Evolutionary conservation across 2,797 vertebrate species (phyloP).

Genomic region (Phalloptychus januarius): DNA sequence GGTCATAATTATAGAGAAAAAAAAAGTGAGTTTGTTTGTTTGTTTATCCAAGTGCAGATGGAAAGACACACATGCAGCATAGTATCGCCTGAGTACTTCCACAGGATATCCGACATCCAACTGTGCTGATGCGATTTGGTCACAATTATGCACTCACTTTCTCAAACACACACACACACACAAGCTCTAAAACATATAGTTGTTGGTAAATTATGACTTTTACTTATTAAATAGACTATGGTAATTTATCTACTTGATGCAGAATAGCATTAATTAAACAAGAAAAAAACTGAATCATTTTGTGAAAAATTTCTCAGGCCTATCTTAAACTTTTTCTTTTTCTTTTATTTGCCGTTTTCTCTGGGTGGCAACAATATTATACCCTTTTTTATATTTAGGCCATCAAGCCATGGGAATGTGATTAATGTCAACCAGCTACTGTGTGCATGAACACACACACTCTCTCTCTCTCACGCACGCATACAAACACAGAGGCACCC

Average conservation of each 20-base stretch:
- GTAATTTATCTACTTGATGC: not conserved
- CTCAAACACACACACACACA: not conserved
- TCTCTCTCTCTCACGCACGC: conserved; percentile 16
- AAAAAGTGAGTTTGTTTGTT: not conserved
- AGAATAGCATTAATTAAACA: not conserved
- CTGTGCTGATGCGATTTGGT: conserved; percentile 54
- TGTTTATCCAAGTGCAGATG: not conserved
- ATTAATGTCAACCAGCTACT: conserved; percentile 72
- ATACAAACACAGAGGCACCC: conserved; percentile 36
- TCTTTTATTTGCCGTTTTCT: conserved; percentile 49
- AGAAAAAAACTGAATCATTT: not conserved
- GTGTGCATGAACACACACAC: conserved; percentile 29
- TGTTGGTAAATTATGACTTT: not conserved
- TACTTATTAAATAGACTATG: not conserved
- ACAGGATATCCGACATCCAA: conserved; percentile 37
- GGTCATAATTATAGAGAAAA: not conserved
- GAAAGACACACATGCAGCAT: not conserved
- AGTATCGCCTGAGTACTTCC: conserved; percentile 36
- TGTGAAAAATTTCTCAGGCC: not conserved
- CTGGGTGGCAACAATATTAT: conserved; percentile 68
- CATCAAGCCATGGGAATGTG: conserved; percentile 79
- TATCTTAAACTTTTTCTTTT: conserved; percentile 18
- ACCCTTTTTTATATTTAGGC: conserved; percentile 74
- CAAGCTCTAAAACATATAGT: not conserved
- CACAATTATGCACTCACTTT: conserved; percentile 10